These are phyloP conservation scores for Calameuta idolon DNA, from an alignment of 2,888 invertebrate genomes.

Conservation along the genomic window DNA sequence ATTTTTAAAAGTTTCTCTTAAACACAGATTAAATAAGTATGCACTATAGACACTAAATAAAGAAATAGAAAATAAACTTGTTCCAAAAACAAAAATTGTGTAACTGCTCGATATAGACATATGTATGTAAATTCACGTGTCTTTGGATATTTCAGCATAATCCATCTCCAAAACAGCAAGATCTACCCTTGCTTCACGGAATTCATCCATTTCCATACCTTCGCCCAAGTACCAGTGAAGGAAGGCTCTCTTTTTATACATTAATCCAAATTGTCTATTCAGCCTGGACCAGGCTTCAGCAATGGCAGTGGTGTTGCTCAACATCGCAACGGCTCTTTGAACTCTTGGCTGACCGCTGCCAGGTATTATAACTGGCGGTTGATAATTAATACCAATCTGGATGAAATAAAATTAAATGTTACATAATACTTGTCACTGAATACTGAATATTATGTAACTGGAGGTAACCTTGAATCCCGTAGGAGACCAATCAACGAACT, in stretches of 20 bases:
- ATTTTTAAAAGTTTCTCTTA: not conserved
- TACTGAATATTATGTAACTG: not conserved
- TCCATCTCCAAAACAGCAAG: conserved; percentile 66
- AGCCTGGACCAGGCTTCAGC: conserved; percentile 73
- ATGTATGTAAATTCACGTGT: not conserved
- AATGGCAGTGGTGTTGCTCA: conserved; percentile 74
- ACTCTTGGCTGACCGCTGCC: conserved; percentile 69
- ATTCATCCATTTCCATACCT: conserved; percentile 70
- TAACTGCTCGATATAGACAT: not conserved
- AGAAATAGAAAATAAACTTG: not conserved
- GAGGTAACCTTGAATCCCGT: conserved; percentile 70
- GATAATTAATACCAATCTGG: conserved; percentile 65
- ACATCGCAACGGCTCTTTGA: conserved; percentile 72
- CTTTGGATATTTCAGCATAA: conserved; percentile 61
- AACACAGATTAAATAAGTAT: not conserved
- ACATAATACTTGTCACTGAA: not conserved
- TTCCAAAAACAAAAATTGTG: not conserved
- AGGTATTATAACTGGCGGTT: conserved; percentile 69
- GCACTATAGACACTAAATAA: not conserved
- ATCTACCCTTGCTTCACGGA: conserved; percentile 65
- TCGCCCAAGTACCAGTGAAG: conserved; percentile 70
- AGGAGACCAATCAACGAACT: conserved; percentile 74
- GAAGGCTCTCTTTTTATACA: conserved; percentile 74
- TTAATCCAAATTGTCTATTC: conserved; percentile 73
- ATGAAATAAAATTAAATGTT: not conserved